Evolutionary conservation across 2,797 vertebrate species (phyloP), one percentile per base, ranked within the genome.

Genomic region (Podarcis siculus): DNA sequence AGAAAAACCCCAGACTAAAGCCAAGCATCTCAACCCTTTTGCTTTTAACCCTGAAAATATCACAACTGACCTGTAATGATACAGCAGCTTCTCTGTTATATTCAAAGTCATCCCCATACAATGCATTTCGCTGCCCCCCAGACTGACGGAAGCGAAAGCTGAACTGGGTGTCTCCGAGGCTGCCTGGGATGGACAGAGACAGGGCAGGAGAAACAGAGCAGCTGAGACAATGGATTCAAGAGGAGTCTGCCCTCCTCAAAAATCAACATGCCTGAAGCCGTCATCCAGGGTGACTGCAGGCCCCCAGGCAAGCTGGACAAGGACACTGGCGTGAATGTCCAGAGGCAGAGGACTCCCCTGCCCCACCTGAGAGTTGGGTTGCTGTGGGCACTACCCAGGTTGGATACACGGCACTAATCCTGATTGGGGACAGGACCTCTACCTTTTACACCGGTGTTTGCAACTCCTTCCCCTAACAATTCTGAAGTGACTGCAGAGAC

Each of bases 81-180:
- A 96, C 66, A 0, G 98, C 98, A 0, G 97, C 98, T 0, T 98
- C 97, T 3, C 95, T 89, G 90, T 97, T 97, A 91, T 98, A 98
- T 0, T 92, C 13, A 1, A 98, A 96, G 0, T 96, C 96, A 0
- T 97, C 96, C 21, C 91, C 85, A 3, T 95, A 92, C 79, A 93
- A 94, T 0, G 91, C 49, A 0, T 35, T 83, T 78, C 95, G 93
- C 84, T 95, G 97, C 25, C 98, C 97, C 3, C 98, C 97, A 0
- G 98, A 98, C 95, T 98, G 98, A 4, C 98, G 98, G 19, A 99
- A 96, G 42, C 98, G 97, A 95, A 99, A 99, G 91, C 97, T 98
- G 94, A 99, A 99, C 93, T 99, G 98, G 0, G 99, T 99, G 93
- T 99, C 99, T 67, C 99, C 99, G 0, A 99, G 98, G 96, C 98